phyloP scores from a whole-genome alignment of 2,797 vertebrate genomes.

The Sibirionetta formosa region DNA sequence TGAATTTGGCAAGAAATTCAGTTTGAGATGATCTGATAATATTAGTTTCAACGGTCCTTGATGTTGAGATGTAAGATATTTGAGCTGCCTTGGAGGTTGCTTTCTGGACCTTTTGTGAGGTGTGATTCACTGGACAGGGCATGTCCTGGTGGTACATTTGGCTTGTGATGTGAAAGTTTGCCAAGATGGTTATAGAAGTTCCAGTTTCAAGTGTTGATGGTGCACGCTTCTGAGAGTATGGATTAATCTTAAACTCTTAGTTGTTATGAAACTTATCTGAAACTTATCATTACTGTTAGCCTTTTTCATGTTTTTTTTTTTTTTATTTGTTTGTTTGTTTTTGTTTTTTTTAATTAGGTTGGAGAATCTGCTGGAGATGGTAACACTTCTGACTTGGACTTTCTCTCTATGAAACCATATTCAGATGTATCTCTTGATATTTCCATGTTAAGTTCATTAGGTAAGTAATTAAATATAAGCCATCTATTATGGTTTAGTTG shows the following conservation, averaged over 20 bases:
- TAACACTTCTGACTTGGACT: conserved; percentile 90
- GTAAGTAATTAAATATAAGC: conserved; percentile 76
- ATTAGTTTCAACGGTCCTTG: background rate
- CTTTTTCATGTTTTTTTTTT: background rate
- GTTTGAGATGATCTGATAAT: background rate
- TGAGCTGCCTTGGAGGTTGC: background rate
- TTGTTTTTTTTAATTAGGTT: conserved; percentile 76
- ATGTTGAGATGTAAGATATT: background rate
- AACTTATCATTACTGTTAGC: background rate
- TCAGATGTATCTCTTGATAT: conserved; percentile 95
- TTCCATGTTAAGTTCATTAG: conserved; percentile 92
- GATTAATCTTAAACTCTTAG: background rate
- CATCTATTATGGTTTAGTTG: background rate
- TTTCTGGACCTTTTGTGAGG: background rate
- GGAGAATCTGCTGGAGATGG: conserved; percentile 87
- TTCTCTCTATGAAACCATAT: conserved; percentile 93
- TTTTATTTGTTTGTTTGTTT: too few species aligned
- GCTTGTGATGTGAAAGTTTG: background rate
- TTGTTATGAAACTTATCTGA: background rate
- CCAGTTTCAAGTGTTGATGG: background rate
- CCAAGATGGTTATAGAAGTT: background rate
- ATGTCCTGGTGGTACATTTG: background rate
- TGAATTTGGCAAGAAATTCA: background rate
- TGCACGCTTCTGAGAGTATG: background rate
- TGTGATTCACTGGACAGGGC: background rate